These are phyloP conservation scores for Grallaria varia DNA, from an alignment of 2,113 vertebrate species.

Conservation along the genomic window DNA sequence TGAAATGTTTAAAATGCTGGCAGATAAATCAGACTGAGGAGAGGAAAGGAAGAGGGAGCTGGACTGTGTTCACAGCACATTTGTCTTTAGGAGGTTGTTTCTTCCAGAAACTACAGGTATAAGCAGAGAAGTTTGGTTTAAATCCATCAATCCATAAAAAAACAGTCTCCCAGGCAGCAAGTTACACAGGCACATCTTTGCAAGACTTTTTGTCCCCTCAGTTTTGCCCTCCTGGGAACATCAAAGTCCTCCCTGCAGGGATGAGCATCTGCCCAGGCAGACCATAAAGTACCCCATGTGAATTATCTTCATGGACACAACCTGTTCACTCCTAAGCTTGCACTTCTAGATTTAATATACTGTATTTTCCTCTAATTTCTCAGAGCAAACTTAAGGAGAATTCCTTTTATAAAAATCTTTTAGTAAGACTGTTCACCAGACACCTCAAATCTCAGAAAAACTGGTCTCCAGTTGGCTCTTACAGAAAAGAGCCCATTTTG, in stretches of 20 bases:
- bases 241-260: background rate
- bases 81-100: background rate
- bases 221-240: background rate
- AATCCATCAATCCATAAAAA: background rate
- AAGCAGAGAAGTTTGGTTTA: background rate
- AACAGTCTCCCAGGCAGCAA: background rate
- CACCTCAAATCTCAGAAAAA: background rate
- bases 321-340: background rate
- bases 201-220: background rate
- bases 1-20: background rate
- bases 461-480: background rate
- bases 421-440: background rate
- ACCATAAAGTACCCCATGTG: too few species aligned
- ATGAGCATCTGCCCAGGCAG: background rate
- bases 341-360: background rate
- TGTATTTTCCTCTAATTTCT: background rate
- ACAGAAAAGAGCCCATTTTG: background rate
- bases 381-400: background rate
- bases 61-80: background rate
- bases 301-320: background rate
- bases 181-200: background rate
- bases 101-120: background rate
- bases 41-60: background rate
- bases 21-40: background rate
- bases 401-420: background rate